phyloP scores from a whole-genome alignment of 2,113 vertebrate species.

The Symphodus melops region DNA sequence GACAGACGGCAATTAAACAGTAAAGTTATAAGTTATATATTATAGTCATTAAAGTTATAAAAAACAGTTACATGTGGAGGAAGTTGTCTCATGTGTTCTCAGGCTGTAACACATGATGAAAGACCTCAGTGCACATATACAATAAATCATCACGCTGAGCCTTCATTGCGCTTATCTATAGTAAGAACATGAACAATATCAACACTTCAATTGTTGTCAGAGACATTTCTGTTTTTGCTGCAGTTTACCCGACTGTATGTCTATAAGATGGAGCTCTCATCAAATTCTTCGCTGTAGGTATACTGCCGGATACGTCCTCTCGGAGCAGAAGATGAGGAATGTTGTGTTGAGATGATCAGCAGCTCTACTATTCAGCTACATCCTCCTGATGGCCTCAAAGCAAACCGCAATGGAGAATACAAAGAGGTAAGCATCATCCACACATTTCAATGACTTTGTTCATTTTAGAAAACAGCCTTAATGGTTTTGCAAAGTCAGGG shows the following conservation, averaged over 20 bases:
- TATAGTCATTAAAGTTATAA: no score
- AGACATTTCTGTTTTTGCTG: background rate
- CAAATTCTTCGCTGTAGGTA: slow-evolving; percentile 79
- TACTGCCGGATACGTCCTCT: slow-evolving; percentile 94
- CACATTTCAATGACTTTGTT: no score
- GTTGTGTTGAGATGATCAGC: slow-evolving; percentile 94
- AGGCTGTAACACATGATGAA: no score
- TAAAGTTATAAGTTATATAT: no score
- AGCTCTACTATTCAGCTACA: slow-evolving; percentile 92
- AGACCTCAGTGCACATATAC: no score
- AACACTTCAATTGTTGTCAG: background rate
- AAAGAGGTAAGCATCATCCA: slow-evolving; percentile 86
- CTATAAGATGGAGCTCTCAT: background rate
- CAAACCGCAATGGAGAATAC: slow-evolving; percentile 93
- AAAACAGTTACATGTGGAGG: no score
- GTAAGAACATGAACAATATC: no score
- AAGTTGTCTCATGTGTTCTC: no score
- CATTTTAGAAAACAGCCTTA: background rate
- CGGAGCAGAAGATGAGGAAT: slow-evolving; percentile 84
- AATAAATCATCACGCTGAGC: no score
- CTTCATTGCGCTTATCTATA: no score
- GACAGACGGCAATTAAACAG: no score
- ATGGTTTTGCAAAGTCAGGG: background rate
- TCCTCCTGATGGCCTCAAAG: slow-evolving; percentile 89
- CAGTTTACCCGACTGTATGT: background rate